Evolutionary conservation across 1,140 invertebrate genomes (phyloP).

Genomic region (Fopius arisanus): DNA sequence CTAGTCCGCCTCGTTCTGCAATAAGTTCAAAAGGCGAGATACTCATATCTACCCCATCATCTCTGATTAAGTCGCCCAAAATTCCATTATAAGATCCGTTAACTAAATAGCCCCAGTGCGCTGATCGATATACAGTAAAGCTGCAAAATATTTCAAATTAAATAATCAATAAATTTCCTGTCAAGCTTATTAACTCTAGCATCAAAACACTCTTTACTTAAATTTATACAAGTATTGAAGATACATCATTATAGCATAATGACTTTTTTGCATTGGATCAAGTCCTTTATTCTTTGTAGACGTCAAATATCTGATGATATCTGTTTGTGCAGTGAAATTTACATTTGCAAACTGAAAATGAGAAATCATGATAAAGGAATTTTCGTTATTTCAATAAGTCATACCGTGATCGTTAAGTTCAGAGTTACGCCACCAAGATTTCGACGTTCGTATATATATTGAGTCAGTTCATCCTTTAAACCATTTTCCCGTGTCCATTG

Average conservation of each 20-base stretch:
- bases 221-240: neutral
- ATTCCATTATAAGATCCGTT: constrained; percentile 74
- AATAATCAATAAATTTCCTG: too few relatives aligned
- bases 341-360: neutral
- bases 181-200: too few relatives aligned
- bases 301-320: neutral
- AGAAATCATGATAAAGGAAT: neutral
- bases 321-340: neutral
- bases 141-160: neutral
- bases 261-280: neutral
- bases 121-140: neutral
- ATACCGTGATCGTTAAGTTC: constrained; percentile 63
- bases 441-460: constrained; percentile 61
- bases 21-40: constrained; percentile 69
- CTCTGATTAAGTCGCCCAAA: constrained; percentile 69
- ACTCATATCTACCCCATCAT: constrained; percentile 65
- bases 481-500: constrained; percentile 51
- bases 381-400: neutral
- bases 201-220: constrained; percentile 45
- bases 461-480: constrained; percentile 48
- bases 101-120: constrained; percentile 71
- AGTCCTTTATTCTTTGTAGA: neutral
- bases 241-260: neutral
- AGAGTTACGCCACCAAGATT: constrained; percentile 64
- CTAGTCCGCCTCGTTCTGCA: constrained; percentile 66